Conservation (phyloP, 2,113 vertebrate genomes). For the Pavo muticus region DNA sequence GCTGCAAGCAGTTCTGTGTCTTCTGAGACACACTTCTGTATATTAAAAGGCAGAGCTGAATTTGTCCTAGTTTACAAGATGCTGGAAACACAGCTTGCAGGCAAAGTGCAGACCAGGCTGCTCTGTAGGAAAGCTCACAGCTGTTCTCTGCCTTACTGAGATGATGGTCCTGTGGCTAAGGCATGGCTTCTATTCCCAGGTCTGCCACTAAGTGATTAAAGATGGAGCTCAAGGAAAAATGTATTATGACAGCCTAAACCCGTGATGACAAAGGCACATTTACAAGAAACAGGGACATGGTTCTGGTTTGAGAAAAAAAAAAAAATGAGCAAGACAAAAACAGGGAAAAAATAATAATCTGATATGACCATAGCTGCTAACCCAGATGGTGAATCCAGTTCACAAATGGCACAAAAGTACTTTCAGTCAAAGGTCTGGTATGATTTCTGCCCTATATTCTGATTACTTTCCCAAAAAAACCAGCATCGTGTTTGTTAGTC, state of each 20-base stretch:
- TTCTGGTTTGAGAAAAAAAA: background rate
- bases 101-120: background rate
- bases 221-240: constrained; percentile 14
- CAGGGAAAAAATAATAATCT: background rate
- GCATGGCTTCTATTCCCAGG: background rate
- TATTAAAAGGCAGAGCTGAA: background rate
- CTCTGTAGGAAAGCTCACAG: background rate
- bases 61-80: background rate
- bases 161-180: background rate
- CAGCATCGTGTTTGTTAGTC: constrained; percentile 32
- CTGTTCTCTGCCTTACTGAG: background rate
- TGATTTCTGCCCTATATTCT: background rate
- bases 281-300: background rate
- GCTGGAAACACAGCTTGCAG: background rate
- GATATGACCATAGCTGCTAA: background rate
- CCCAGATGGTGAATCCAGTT: background rate
- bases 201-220: constrained; percentile 30
- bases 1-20: background rate
- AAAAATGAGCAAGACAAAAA: background rate
- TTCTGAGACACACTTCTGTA: background rate
- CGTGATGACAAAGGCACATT: background rate
- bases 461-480: constrained; percentile 17
- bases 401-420: background rate
- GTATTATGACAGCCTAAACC: constrained; percentile 10
- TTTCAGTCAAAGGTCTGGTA: constrained; percentile 1